Conservation (phyloP, 2,113 vertebrate species). For the Anolis sagrei region DNA sequence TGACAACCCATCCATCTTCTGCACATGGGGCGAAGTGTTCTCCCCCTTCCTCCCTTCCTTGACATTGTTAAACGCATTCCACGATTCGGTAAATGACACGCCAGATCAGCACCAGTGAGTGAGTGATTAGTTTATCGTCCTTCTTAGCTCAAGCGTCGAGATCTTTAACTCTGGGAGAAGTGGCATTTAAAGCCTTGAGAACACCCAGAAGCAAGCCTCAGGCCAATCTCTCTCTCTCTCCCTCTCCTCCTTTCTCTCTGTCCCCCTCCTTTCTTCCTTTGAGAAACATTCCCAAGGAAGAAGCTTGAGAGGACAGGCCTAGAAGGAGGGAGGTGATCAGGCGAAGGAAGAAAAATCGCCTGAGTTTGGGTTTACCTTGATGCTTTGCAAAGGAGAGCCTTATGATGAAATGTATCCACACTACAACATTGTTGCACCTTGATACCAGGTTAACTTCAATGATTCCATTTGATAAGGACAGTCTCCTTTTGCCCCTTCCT, state of each 20-base stretch:
- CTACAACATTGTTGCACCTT: too few species aligned
- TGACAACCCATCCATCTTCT: slow-evolving; percentile 70
- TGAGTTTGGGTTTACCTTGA: not conserved
- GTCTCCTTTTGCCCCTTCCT: too few species aligned
- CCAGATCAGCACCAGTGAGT: slow-evolving; percentile 70
- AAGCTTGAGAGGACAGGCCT: slow-evolving; percentile 52
- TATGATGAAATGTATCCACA: too few species aligned
- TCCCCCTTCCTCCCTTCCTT: slow-evolving; percentile 37
- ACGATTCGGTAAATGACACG: slow-evolving; percentile 76
- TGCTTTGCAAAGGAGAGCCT: slow-evolving; percentile 23
- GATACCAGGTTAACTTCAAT: too few species aligned
- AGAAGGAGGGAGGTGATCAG: slow-evolving; percentile 58
- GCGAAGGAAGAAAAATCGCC: slow-evolving; percentile 36
- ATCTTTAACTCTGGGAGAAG: slow-evolving; percentile 80
- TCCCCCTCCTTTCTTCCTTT: not conserved
- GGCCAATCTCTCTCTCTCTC: slow-evolving; percentile 48
- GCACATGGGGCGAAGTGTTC: slow-evolving; percentile 44
- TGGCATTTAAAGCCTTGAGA: slow-evolving; percentile 77
- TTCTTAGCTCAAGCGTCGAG: slow-evolving; percentile 75
- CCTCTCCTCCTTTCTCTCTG: slow-evolving; percentile 13
- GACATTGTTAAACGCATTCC: slow-evolving; percentile 74
- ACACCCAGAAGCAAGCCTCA: slow-evolving; percentile 79
- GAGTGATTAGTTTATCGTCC: slow-evolving; percentile 78
- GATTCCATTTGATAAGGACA: too few species aligned
- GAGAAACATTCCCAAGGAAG: slow-evolving; percentile 62